Percentiles rank a stretch among this genome's conserved stretches.
phyloP scores from a whole-genome alignment of 2,888 invertebrate species.

The Coelinius sp. region DNA sequence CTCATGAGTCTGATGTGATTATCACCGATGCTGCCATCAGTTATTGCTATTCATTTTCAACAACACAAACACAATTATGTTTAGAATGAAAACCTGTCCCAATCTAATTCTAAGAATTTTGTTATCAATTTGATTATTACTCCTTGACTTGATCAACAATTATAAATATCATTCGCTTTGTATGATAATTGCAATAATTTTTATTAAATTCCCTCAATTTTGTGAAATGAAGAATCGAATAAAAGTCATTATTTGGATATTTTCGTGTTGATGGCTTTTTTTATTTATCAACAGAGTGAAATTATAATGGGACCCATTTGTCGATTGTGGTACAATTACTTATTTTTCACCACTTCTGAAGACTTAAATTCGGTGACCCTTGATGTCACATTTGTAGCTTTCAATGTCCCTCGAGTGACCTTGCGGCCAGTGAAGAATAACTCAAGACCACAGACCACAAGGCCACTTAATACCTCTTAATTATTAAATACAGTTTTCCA shows the following conservation, averaged over 20 bases:
- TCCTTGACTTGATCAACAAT: background rate
- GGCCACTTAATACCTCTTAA: too few relatives aligned
- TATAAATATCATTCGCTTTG: background rate
- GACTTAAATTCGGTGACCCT: too few relatives aligned
- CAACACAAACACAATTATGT: background rate
- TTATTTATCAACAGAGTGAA: background rate
- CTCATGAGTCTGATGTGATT: background rate
- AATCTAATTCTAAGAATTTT: background rate
- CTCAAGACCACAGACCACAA: too few relatives aligned
- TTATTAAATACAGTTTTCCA: too few relatives aligned
- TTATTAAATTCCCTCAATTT: background rate
- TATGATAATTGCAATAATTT: slow-evolving; percentile 16
- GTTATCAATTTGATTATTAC: background rate
- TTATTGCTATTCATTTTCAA: background rate
- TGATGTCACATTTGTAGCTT: too few relatives aligned
- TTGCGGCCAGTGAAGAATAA: too few relatives aligned
- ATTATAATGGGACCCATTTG: background rate
- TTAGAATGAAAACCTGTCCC: background rate
- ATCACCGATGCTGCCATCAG: slow-evolving; percentile 3
- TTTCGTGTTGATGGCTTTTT: background rate
- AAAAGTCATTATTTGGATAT: slow-evolving; percentile 7
- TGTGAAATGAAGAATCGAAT: background rate
- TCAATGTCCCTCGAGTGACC: too few relatives aligned
- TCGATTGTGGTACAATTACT: too few relatives aligned
- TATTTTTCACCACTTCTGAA: too few relatives aligned